A percentile compares a stretch with the other conserved stretches of the same genome.
Evolutionary conservation across 1,140 invertebrate genomes (phyloP).

Genomic region (Maniola jurtina): DNA sequence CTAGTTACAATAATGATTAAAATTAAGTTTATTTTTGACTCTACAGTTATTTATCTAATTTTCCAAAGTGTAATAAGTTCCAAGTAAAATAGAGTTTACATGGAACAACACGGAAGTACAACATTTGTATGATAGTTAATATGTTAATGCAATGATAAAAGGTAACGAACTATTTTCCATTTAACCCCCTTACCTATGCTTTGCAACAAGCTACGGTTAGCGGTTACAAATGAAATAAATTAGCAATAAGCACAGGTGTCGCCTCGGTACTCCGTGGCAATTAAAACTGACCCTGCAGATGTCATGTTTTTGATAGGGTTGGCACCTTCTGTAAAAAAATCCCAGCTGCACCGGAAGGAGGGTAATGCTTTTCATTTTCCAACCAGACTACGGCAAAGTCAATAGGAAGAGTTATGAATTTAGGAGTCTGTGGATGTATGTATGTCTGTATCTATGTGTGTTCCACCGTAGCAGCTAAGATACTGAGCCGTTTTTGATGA

Average conservation of each 20-base stretch:
- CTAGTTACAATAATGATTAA: no score
- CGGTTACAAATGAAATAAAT: conserved; percentile 17
- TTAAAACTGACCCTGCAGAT: conserved; percentile 23
- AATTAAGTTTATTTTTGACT: no score
- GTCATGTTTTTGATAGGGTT: neutral
- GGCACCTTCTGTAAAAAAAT: neutral
- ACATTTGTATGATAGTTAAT: neutral
- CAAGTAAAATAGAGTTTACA: no score
- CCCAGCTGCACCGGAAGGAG: neutral
- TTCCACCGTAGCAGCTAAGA: no score
- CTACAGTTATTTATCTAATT: no score
- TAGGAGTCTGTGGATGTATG: no score
- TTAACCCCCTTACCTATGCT: neutral
- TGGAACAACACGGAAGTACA: no score
- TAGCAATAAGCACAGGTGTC: conserved; percentile 48
- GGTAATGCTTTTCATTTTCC: neutral
- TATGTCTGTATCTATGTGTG: no score
- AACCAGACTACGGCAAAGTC: no score
- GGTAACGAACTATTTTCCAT: conserved; percentile 11
- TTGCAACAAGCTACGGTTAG: neutral
- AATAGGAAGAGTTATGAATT: no score
- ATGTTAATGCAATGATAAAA: neutral
- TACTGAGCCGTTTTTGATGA: no score
- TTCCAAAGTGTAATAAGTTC: no score
- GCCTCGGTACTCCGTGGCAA: neutral